phyloP scores from a whole-genome alignment of 2,888 invertebrate species.

The Eurytoma californica region DNA sequence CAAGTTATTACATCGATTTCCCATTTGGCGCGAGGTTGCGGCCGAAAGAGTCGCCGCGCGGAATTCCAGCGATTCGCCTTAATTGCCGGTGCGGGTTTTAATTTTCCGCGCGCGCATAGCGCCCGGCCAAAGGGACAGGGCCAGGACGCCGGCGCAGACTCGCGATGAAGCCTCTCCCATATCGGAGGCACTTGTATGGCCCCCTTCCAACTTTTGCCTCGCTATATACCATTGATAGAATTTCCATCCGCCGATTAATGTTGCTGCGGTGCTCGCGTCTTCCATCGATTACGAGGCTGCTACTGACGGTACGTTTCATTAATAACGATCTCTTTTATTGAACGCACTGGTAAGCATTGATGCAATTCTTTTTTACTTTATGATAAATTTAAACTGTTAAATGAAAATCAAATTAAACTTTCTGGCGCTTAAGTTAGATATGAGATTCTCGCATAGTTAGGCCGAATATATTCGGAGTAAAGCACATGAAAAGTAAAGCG shows the following conservation, averaged over 20 bases:
- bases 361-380: neutral
- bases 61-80: slow-evolving; percentile 8
- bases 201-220: slow-evolving; percentile 10
- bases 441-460: no score
- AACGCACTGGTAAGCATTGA: no score
- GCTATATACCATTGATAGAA: slow-evolving; percentile 1
- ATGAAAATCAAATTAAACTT: neutral
- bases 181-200: slow-evolving; percentile 32
- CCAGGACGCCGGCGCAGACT: neutral
- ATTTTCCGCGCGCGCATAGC: neutral
- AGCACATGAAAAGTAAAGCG: no score
- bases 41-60: slow-evolving; percentile 1
- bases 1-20: slow-evolving; percentile 35
- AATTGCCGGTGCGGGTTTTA: slow-evolving; percentile 20
- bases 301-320: no score
- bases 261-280: no score
- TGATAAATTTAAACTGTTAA: neutral
- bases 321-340: no score
- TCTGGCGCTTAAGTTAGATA: no score
- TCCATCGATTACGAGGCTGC: no score
- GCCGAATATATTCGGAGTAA: no score
- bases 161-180: slow-evolving; percentile 40
- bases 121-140: neutral
- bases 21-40: slow-evolving; percentile 1
- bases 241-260: neutral